phyloP scores from a whole-genome alignment of 2,888 invertebrate genomes.

The Gryllus longicercus region DNA sequence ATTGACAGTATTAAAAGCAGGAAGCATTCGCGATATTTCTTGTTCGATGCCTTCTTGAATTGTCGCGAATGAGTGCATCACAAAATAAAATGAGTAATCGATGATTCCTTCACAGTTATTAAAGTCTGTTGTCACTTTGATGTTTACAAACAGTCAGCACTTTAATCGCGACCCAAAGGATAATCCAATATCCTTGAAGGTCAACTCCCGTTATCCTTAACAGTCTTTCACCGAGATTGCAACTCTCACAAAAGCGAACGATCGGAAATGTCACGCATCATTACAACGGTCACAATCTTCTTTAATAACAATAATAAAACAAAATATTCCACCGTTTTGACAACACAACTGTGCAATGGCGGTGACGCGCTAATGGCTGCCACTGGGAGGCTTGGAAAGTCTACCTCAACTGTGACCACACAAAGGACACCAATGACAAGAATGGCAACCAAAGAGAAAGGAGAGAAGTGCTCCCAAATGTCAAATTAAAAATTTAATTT shows the following conservation, averaged over 20 bases:
- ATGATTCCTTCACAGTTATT: neutral
- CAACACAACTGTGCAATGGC: neutral
- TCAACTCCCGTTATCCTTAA: neutral
- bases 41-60: conserved; percentile 39
- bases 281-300: neutral
- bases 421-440: too few species aligned
- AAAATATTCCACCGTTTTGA: neutral
- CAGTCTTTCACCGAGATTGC: neutral
- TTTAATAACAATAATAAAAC: neutral
- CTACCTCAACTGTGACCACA: too few species aligned
- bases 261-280: neutral
- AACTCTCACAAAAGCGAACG: neutral
- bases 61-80: conserved; percentile 40
- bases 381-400: neutral
- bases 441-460: too few species aligned
- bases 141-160: neutral
- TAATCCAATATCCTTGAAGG: neutral
- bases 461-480: too few species aligned
- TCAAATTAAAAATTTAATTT: too few species aligned
- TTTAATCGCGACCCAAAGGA: neutral
- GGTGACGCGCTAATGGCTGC: conserved; percentile 17
- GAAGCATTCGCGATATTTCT: conserved; percentile 43
- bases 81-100: conserved; percentile 33
- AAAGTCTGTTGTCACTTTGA: neutral
- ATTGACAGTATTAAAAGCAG: conserved; percentile 53